Conservation (phyloP, 2,113 vertebrate genomes). For the Caretta caretta region DNA sequence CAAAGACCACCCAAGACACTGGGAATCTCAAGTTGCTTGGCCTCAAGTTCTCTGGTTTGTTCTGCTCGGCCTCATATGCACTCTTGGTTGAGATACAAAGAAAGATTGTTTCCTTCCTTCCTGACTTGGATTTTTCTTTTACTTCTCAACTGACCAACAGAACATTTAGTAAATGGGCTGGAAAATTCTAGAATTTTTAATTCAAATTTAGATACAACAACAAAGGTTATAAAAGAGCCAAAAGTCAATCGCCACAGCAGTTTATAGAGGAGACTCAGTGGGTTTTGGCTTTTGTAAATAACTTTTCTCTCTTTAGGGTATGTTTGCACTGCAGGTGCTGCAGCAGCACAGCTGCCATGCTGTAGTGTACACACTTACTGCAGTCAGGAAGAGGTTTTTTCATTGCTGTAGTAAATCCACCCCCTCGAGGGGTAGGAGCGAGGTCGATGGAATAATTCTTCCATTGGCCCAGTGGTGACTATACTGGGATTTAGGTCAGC, state of each 20-base stretch:
- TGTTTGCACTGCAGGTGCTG: not conserved
- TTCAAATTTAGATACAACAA: constrained; percentile 37
- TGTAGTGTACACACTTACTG: not conserved
- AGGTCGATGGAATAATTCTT: not conserved
- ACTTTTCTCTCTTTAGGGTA: constrained; percentile 34
- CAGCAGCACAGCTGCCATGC: not conserved
- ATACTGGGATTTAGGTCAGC: not conserved
- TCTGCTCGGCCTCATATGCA: constrained; percentile 5
- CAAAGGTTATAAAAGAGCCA: rapidly evolving
- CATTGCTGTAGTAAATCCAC: not conserved
- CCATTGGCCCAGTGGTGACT: not conserved
- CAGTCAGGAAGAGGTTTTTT: not conserved
- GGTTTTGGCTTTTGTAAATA: not conserved
- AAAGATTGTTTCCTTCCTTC: constrained; percentile 43
- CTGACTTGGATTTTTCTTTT: constrained; percentile 46
- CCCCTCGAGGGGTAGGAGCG: not conserved
- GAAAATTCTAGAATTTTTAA: not conserved
- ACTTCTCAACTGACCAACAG: not conserved
- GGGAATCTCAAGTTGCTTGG: constrained; percentile 50
- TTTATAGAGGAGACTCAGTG: constrained; percentile 42
- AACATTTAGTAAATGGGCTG: not conserved
- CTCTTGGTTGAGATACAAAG: constrained; percentile 31
- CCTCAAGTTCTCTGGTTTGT: constrained; percentile 46
- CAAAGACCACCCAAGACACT: constrained; percentile 56
- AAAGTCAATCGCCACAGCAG: not conserved